Conservation (phyloP, 2,888 invertebrate species). For the Coronaproctus castanopsis region DNA sequence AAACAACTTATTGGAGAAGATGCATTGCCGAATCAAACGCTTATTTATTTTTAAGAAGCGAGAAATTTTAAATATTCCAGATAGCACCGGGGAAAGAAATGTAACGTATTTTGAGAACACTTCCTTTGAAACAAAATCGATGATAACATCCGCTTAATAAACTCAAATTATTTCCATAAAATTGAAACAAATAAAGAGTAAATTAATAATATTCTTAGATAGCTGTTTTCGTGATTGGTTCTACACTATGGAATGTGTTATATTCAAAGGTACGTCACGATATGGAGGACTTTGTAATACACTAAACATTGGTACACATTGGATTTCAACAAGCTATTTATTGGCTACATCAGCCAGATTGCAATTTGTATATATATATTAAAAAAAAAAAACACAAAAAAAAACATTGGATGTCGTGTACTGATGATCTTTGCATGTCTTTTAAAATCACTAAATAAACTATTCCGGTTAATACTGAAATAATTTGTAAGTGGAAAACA, state of each 20-base stretch:
- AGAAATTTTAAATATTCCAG: neutral
- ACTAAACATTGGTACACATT: neutral
- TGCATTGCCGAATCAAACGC: neutral
- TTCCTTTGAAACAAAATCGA: neutral
- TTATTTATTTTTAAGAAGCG: neutral
- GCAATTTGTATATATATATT: too few relatives aligned
- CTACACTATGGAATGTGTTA: neutral
- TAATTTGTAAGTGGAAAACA: neutral
- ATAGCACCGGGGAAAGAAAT: neutral
- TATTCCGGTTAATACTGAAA: neutral
- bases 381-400: too few relatives aligned
- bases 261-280: neutral
- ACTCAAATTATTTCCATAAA: neutral
- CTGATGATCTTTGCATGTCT: neutral
- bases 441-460: neutral
- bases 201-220: too few relatives aligned
- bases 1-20: neutral
- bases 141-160: neutral
- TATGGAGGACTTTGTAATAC: neutral
- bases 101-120: neutral
- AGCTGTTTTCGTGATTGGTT: neutral
- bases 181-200: neutral
- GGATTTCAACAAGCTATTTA: too few relatives aligned
- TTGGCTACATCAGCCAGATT: too few relatives aligned
- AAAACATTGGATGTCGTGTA: neutral